Base-by-base conservation (phyloP, 2,888 invertebrate species). In the Apamea sordens region DNA sequence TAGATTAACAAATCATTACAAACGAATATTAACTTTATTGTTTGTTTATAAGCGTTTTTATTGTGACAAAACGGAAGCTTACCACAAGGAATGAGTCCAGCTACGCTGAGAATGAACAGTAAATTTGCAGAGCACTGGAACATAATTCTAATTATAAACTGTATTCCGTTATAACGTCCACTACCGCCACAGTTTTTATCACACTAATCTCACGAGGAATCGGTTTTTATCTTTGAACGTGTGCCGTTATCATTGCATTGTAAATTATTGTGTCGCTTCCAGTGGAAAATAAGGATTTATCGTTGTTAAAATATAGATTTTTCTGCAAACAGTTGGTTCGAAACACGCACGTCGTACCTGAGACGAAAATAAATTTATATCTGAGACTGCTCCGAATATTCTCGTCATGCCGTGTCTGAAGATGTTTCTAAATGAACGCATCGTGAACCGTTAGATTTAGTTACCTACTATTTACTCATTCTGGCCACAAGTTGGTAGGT, bases 261-360 rank as follows among this genome's bases (percentile, higher is more conserved):
- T 96, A 95, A 94, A 95, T 95, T 94, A 94, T 92, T 94, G 93
- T 91, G 92, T 92, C 91, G 90, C 92, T 91, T 89, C 75, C 78
- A 88, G 85, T 92, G 91, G 91, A 94, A 94, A 93, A 92, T 90
- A 92, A 91, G 90, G 83, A 83, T 79, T 88, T 88, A 76, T 79
- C 82, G 61, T 82, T 79, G 77, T 73, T 85, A 83, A 83, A 86
- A 85, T 75, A 74, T 79, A 83, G 63, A 89, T 88, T 90, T 92
- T 89, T 84, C 83, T 61, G 78, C 85, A 83, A 80, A 73, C 77
- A 77, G 78, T 76, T 75, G 69, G 56, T 76, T 65, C 76, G 77
- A 77, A 77, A 78, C 70, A 72, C 80, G 69, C 77, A 86, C 81
- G 82, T 74, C 76, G 77, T 85, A 85, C 87, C 82, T 78, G 80